Evolutionary conservation across 2,888 invertebrate species (phyloP), one percentile per base, ranked within the genome.

Genomic region (Mimumesa dahlbomi): DNA sequence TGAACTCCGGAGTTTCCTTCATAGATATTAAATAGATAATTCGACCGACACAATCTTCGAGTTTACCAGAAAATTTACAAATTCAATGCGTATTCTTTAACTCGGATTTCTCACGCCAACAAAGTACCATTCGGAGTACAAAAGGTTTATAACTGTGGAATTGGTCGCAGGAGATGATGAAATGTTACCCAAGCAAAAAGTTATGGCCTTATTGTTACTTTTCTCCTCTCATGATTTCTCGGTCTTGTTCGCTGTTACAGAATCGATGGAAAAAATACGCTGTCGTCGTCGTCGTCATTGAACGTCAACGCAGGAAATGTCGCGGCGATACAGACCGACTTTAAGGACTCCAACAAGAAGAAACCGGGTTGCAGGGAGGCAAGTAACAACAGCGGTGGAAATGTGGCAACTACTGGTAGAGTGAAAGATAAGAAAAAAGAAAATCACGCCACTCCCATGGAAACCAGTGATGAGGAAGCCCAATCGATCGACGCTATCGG

Each of bases 391-490:
- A 59, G 71, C 2, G 73, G 73, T 14, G 79, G 79, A 21, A 83
- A 77, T 16, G 76, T 77, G 14, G 74, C 79, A 19, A 69, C 73
- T 19, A 77, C 82, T 36, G 77, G 83, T 36, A 84, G 85, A 53
- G 79, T 85, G 68, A 87, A 89, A 63, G 89, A 89, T 50, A 89
- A 89, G 79, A 90, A 91, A 74, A 89, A 90, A 58, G 90, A 90
- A 54, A 90, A 90, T 76, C 89, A 90, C 62, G 82, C 85, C 36
- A 79, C 81, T 9, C 86, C 89, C 1, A 90, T 92, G 88, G 93
- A 92, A 74, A 91, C 91, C 25, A 93, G 92, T 75, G 93, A 93
- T 77, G 93, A 93, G 59, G 91, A 91, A 63, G 87, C 90, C 16
- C 89, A 89, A 63, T 75, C 84, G 2, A 82, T 84, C 61, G 89